Conservation (phyloP, 2,113 vertebrate species). For the Pachypanchax playfairii region DNA sequence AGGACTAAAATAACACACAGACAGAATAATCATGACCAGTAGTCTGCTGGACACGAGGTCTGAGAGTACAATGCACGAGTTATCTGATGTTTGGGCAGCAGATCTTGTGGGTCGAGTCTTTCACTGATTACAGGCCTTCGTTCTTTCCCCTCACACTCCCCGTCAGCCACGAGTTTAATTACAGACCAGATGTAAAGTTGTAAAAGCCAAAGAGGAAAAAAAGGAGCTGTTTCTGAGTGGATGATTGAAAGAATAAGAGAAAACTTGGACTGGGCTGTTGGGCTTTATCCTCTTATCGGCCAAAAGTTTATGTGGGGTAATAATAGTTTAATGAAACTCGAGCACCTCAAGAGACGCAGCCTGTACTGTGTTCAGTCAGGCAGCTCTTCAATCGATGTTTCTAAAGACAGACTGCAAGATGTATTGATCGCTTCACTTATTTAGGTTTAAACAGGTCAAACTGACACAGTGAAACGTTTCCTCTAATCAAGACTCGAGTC, state of each 20-base stretch:
- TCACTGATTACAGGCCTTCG: constrained; percentile 47
- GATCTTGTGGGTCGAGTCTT: constrained; percentile 30
- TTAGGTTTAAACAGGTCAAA: constrained; percentile 22
- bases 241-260: neutral
- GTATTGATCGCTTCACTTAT: constrained; percentile 19
- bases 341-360: neutral
- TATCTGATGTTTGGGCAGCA: constrained; percentile 39
- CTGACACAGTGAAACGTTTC: constrained; percentile 10
- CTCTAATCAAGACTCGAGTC: neutral
- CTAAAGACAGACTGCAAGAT: constrained; percentile 12
- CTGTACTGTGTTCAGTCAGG: constrained; percentile 18
- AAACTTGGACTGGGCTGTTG: neutral
- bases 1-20: too few relatives aligned
- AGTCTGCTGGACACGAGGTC: constrained; percentile 18
- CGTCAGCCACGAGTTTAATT: constrained; percentile 32
- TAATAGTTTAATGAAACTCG: constrained; percentile 10
- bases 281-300: neutral
- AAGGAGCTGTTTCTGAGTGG: neutral
- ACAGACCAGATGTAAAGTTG: constrained; percentile 34
- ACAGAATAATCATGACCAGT: constrained; percentile 16
- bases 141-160: constrained; percentile 9
- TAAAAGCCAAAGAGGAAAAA: constrained; percentile 17
- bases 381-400: neutral
- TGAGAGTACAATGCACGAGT: neutral
- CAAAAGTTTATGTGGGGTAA: neutral